Evolutionary conservation across 2,797 vertebrate genomes (phyloP), one percentile per base, ranked within the genome.

Genomic region (Pygocentrus nattereri): DNA sequence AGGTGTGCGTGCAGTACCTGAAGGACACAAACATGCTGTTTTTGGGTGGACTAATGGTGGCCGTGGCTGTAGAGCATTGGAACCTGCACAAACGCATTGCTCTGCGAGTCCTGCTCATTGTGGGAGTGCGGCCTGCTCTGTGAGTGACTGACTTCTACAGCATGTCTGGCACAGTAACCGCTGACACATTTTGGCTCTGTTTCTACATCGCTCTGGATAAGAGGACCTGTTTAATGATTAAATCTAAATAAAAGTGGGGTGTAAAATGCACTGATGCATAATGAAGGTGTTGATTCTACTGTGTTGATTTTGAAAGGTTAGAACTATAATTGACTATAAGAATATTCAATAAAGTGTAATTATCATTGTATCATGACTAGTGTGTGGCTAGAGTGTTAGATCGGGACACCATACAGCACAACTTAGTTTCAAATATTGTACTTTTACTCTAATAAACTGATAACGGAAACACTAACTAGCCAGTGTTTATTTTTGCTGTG

Each of bases 1-100:
- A 99, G 98, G 97, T 99, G 67, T 97, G 96, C 44, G 90, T 96
- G 91, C 97, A 99, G 93, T 99, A 99, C 90, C 92, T 99, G 91
- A 98, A 96, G 89, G 97, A 97, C 90, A 97, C 97, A 65, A 98
- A 96, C 90, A 96, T 99, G 96, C 94, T 99, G 83, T 99, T 99
- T 76, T 79, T 99, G 11, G 98, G 97, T 0, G 97, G 98, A 3
- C 90, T 99, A 76, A 95, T 98, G 59, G 94, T 98, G 65, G 98
- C 98, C 0, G 94, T 97, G 64, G 96, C 97, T 0, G 95, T 99
- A 74, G 97, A 99, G 49, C 95, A 93, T 65, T 98, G 97, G 97
- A 96, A 97, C 87, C 94, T 99, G 41, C 98, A 99, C 92, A 98
- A 95, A 90, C 96, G 98, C 78, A 97, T 99, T 21, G 97, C 97